phyloP scores from a whole-genome alignment of 1,140 invertebrate genomes.

The Homarus americanus region DNA sequence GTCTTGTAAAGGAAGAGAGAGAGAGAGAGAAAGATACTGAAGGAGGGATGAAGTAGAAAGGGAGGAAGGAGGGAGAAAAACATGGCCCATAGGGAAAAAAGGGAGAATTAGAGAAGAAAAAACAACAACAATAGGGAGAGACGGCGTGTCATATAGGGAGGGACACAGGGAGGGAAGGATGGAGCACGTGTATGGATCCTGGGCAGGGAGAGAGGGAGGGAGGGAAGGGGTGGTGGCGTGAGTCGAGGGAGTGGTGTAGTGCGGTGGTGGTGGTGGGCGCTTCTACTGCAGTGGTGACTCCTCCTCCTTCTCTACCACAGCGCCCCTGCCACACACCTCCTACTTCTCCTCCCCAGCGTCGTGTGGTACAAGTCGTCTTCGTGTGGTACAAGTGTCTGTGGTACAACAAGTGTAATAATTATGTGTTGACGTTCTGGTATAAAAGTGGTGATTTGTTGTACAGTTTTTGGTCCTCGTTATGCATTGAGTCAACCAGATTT shows the following conservation, averaged over 20 bases:
- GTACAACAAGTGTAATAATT: too few species aligned
- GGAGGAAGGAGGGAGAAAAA: not conserved
- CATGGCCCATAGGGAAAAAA: not conserved
- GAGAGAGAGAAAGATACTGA: slow-evolving; percentile 3
- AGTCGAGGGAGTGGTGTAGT: not conserved
- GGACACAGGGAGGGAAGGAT: not conserved
- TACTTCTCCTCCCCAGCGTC: too few species aligned
- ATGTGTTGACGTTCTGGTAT: too few species aligned
- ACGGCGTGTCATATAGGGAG: not conserved
- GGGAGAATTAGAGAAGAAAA: too few species aligned
- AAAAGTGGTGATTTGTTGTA: too few species aligned
- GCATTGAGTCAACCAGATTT: too few species aligned
- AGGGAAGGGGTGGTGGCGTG: not conserved
- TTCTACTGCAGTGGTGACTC: not conserved
- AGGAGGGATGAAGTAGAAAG: not conserved
- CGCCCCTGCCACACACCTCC: not conserved
- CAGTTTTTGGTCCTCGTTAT: too few species aligned
- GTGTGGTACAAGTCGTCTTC: too few species aligned
- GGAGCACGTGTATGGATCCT: not conserved
- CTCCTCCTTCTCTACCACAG: not conserved
- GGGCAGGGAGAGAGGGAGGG: not conserved
- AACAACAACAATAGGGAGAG: not conserved
- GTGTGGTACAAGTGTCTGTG: too few species aligned
- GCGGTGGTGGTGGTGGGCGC: not conserved
- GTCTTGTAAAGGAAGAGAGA: not conserved